Conservation (phyloP, 23 tunicate species). For the Trididemnum clinides region DNA sequence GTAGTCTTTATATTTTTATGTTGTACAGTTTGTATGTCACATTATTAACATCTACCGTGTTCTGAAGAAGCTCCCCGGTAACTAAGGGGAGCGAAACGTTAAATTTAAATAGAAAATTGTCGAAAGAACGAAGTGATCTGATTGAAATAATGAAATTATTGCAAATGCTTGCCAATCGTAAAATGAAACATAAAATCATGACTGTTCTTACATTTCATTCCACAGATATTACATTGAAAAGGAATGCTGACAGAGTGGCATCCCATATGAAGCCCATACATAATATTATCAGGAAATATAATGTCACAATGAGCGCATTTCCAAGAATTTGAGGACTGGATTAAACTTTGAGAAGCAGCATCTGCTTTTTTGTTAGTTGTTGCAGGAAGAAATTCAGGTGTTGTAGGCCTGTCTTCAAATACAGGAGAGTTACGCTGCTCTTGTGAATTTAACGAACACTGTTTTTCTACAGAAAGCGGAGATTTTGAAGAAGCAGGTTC, state of each 20-base stretch:
- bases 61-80: too few relatives aligned
- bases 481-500: background rate
- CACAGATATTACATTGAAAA: constrained; percentile 65
- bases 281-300: constrained; percentile 68
- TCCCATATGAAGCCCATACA: constrained; percentile 80
- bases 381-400: background rate
- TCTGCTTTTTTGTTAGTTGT: background rate
- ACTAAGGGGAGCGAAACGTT: too few relatives aligned
- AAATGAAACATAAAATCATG: constrained; percentile 72
- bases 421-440: background rate
- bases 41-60: too few relatives aligned
- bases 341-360: background rate
- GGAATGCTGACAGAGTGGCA: constrained; percentile 54
- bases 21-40: too few relatives aligned
- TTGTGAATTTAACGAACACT: background rate
- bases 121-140: too few relatives aligned
- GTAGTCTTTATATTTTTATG: too few relatives aligned
- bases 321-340: constrained; percentile 2
- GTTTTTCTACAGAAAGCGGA: background rate
- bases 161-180: constrained; percentile 50
- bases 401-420: background rate
- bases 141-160: too few relatives aligned
- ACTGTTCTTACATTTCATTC: constrained; percentile 25
- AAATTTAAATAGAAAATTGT: too few relatives aligned
- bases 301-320: constrained; percentile 68